Base-by-base conservation (phyloP, 2,797 vertebrate genomes). In the Toxotes lorentzi region DNA sequence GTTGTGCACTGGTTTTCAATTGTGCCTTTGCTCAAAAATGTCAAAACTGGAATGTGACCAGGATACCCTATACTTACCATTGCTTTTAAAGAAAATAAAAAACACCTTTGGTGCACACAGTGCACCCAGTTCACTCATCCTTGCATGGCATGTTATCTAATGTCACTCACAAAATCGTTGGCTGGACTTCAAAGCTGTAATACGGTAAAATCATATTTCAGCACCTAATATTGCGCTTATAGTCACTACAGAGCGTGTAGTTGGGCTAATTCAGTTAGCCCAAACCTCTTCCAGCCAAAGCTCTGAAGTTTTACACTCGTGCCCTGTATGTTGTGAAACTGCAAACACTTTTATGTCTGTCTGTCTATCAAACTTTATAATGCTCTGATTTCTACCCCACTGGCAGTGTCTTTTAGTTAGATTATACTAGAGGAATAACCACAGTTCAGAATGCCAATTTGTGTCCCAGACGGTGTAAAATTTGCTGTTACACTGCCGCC, bases 381-480 rank as follows among this genome's bases (percentile, higher is more conserved):
- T 90, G 87, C 84, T 90, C 86, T 82, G 87, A 92, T 93, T 91
- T 93, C 76, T 88, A 69, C 84, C 91, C 94, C 91, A 93, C 91
- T 89, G 93, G 93, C 92, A 91, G 82, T 92, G 91, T 93, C 85
- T 91, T 92, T 92, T 94, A 94, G 95, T 95, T 94, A 91, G 90
- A 94, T 94, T 93, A 94, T 90, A 91, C 83, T 84, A 82, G 74
- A 90, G 88, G 79, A 91, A 91, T 91, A 91, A 89, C 89, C 79
- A 70, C 86, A 86, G 89, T 90, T 93, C 91, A 91, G 81, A 89
- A 94, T 91, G 92, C 85, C 91, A 94, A 92, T 94, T 93, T 93
- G 88, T 92, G 87, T 93, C 82, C 89, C 90, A 94, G 91, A 94
- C 90, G 75, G 93, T 95, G 93, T 93, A 94, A 94, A 94, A 95